Evolutionary conservation across 2,888 invertebrate genomes (phyloP), one percentile per base, ranked within the genome.

Genomic region (Entomobrya proxima): DNA sequence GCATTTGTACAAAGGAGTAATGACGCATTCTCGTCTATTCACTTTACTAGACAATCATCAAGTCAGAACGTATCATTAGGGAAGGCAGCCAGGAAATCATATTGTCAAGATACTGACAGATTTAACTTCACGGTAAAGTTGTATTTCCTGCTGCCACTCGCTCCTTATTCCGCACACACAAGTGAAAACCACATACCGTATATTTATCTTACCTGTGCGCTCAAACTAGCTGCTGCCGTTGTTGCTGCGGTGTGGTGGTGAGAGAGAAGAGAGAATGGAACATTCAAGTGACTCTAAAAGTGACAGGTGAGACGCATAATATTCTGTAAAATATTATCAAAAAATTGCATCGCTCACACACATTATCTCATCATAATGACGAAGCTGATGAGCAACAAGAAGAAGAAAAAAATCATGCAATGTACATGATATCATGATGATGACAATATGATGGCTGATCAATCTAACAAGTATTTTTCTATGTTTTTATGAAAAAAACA

Each of bases 31-130:
- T n/a, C 81, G 55, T 81, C 80, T 78, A 30, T 83, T 82, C 67
- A 77, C 69, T 77, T 77, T 78, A 82, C 47, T 75, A 80, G 75
- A 72, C 83, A 79, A 78, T 67, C 81, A 69, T 78, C 67, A 85
- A 87, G 82, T 82, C 85, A 82, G 82, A 81, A 81, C 82, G 69
- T 74, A 78, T 82, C 74, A 78, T 82, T 77, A 82, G 47, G 78
- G 76, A 30, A 72, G 84, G 77, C 78, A 85, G 85, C 76, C 84
- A 88, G 88, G 88, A 88, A 88, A 88, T 86, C 88, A 88, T 86
- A 88, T 86, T 86, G 86, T 88, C 88, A 88, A 88, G 84, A 85
- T 67, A 79, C 86, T 86, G 86, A 86, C 86, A 79, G 86, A 86
- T 86, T 77, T 83, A 67, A 75, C 86, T 86, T 79, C 78, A 75